These are phyloP conservation scores for Actinopyga echinites DNA, from an alignment of 53 echinoderm and acorn worm genomes.

Conservation along the genomic window DNA sequence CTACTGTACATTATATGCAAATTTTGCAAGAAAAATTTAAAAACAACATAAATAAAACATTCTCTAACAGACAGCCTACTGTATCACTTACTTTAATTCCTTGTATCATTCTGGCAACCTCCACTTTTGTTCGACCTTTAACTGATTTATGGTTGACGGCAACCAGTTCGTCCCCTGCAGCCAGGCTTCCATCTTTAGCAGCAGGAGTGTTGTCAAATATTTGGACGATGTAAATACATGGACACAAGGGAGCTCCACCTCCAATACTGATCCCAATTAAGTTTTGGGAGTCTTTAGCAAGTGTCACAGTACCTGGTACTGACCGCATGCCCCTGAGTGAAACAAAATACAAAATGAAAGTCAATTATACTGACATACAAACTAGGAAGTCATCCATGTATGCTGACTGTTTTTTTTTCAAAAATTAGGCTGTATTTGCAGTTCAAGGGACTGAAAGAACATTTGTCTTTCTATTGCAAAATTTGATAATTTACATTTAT, in stretches of 20 bases:
- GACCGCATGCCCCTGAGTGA: conserved; percentile 90
- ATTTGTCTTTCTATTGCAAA: too few species aligned
- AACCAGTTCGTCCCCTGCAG: conserved; percentile 95
- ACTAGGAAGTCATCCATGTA: too few species aligned
- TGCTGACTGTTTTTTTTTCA: too few species aligned
- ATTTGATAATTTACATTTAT: too few species aligned
- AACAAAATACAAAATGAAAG: background rate
- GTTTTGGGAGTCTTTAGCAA: conserved; percentile 94
- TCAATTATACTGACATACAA: too few species aligned
- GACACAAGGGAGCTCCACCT: conserved; percentile 96
- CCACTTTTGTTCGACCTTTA: conserved; percentile 95
- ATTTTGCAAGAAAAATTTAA: too few species aligned
- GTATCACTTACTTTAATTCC: conserved; percentile 75
- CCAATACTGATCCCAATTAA: conserved; percentile 99
- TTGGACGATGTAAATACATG: conserved; percentile 98
- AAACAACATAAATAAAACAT: background rate
- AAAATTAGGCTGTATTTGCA: too few species aligned
- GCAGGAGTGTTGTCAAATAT: conserved; percentile 99
- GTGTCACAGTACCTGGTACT: conserved; percentile 84
- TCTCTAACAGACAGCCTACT: too few species aligned
- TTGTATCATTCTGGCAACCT: conserved; percentile 97
- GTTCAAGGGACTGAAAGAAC: too few species aligned
- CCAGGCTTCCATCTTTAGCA: conserved; percentile 80
- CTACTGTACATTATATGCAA: too few species aligned
- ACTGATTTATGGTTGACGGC: conserved; percentile 93